Conservation (phyloP, 2,888 invertebrate genomes). For the Ormia ochracea region DNA sequence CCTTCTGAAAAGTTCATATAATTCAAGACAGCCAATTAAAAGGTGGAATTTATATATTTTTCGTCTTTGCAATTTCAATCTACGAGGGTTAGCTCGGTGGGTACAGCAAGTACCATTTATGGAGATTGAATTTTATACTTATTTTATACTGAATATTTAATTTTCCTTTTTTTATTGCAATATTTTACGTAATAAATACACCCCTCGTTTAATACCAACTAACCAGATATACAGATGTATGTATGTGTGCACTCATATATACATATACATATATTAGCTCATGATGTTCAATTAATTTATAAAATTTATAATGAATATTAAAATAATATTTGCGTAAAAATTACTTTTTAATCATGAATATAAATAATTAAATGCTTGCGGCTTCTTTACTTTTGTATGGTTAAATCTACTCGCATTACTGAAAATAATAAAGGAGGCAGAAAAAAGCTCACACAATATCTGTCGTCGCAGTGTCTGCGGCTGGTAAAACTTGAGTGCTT, state of each 20-base stretch:
- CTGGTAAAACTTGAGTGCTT: background rate
- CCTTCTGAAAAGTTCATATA: constrained; percentile 17
- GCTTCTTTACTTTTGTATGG: constrained; percentile 11
- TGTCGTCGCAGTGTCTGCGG: constrained; percentile 37
- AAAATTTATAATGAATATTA: constrained; percentile 44
- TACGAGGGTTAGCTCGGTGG: too few species aligned
- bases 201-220: background rate
- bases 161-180: too few species aligned
- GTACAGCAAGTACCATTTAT: too few species aligned
- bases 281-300: constrained; percentile 37
- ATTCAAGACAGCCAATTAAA: constrained; percentile 40
- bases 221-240: too few species aligned
- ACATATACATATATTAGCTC: too few species aligned
- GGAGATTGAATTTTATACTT: too few species aligned
- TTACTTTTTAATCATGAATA: constrained; percentile 53
- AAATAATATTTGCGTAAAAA: constrained; percentile 58
- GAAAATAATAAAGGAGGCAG: background rate
- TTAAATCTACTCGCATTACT: background rate
- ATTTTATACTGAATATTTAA: too few species aligned
- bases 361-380: constrained; percentile 38
- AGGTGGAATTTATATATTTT: background rate
- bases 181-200: background rate
- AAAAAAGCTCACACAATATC: constrained; percentile 7
- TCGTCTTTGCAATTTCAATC: background rate
- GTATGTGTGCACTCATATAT: too few species aligned